These are phyloP conservation scores for Mythimna albipuncta DNA, from an alignment of 2,888 invertebrate species.

Conservation along the genomic window DNA sequence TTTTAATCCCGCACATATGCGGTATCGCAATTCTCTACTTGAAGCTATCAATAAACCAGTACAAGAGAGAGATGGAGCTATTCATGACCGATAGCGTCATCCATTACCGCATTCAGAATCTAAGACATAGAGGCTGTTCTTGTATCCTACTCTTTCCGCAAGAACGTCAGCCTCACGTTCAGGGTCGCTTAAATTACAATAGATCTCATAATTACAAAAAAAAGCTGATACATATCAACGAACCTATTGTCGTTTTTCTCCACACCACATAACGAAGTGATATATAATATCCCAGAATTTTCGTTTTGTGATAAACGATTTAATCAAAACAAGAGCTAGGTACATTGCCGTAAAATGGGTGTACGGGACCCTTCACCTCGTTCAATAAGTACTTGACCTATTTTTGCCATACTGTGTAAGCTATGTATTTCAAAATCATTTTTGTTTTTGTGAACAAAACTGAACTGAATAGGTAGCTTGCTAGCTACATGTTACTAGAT, in stretches of 20 bases:
- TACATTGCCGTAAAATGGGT: not conserved
- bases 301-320: not conserved
- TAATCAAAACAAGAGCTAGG: slow-evolving; percentile 7
- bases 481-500: not conserved
- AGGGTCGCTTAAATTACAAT: not conserved
- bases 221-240: not conserved
- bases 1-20: too few species aligned
- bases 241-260: not conserved
- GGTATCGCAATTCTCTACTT: too few species aligned
- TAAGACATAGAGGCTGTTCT: not conserved
- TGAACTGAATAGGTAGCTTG: not conserved
- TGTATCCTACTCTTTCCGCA: not conserved
- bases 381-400: slow-evolving; percentile 34
- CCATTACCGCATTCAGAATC: not conserved
- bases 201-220: not conserved
- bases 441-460: not conserved
- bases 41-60: not conserved
- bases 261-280: too few species aligned
- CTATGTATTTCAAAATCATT: slow-evolving; percentile 20
- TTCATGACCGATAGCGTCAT: not conserved
- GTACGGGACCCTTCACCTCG: slow-evolving; percentile 30
- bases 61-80: not conserved
- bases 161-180: not conserved
- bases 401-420: slow-evolving; percentile 10
- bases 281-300: not conserved